Evolutionary conservation across 64 coral and sea anemone species (phyloP).

Genomic region (Platygyra sinensis): DNA sequence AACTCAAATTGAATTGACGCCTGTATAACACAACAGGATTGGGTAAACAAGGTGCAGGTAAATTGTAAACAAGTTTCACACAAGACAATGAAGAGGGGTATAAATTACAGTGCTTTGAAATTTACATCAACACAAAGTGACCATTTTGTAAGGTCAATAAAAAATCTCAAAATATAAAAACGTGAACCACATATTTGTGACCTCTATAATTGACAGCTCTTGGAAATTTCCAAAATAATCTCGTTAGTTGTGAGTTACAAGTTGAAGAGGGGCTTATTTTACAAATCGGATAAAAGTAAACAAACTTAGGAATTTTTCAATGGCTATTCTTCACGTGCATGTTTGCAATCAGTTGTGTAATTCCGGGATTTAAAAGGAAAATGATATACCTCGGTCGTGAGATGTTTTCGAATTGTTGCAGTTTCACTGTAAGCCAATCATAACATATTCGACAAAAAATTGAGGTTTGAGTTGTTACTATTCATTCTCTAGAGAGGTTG

Average conservation of each 20-base stretch:
- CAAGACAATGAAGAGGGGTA: neutral
- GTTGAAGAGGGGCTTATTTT: neutral
- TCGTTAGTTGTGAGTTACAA: neutral
- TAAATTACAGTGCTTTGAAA: neutral
- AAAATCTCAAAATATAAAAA: neutral
- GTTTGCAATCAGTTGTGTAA: neutral
- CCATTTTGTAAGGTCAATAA: neutral
- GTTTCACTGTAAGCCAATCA: neutral
- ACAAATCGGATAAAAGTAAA: neutral
- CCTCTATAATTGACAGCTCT: neutral
- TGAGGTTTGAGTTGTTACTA: neutral
- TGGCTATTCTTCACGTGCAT: neutral
- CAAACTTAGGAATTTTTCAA: constrained; percentile 26
- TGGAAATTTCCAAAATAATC: neutral
- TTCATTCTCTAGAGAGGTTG: neutral
- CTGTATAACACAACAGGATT: neutral
- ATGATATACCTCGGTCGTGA: neutral
- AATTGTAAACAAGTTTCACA: neutral
- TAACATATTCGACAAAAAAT: neutral
- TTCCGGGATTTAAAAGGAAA: neutral
- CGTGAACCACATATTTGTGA: neutral
- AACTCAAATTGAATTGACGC: no score
- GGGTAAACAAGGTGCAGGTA: neutral
- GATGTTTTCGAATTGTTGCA: neutral
- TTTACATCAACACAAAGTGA: neutral